A percentile compares a stretch with the other conserved stretches of the same genome.
These are phyloP conservation scores for Mercenaria mercenaria DNA, from an alignment of 1,140 invertebrate genomes.

Conservation along the genomic window DNA sequence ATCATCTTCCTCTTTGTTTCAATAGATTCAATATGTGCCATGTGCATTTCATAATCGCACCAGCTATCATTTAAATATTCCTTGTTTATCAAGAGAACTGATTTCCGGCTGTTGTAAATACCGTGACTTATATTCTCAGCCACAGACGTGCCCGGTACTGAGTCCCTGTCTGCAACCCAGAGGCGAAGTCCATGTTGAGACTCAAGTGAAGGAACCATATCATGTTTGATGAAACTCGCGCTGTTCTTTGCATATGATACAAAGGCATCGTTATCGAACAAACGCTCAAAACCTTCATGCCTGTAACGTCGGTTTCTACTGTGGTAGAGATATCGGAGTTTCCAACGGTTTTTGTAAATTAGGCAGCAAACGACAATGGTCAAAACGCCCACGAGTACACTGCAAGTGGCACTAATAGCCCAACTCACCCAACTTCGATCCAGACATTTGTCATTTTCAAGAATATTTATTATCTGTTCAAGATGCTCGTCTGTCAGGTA, in stretches of 20 bases:
- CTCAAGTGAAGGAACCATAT: constrained; percentile 22
- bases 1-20: constrained; percentile 19
- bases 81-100: constrained; percentile 22
- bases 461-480: neutral
- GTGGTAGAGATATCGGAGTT: constrained; percentile 42
- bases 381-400: neutral
- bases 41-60: constrained; percentile 46
- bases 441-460: constrained; percentile 2
- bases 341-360: constrained; percentile 49
- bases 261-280: constrained; percentile 40
- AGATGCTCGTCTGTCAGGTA: neutral
- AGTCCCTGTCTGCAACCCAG: constrained; percentile 35
- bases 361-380: neutral
- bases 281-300: constrained; percentile 17
- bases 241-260: constrained; percentile 15
- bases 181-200: neutral
- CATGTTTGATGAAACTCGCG: constrained; percentile 36
- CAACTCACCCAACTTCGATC: neutral
- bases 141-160: neutral
- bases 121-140: constrained; percentile 47
- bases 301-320: constrained; percentile 24
- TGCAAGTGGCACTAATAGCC: neutral
- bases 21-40: constrained; percentile 31
- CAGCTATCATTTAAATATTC: constrained; percentile 19
- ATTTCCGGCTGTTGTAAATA: constrained; percentile 24